Evolutionary conservation across 2,797 vertebrate genomes (phyloP).

Genomic region (Hippopotamyrus pictus): DNA sequence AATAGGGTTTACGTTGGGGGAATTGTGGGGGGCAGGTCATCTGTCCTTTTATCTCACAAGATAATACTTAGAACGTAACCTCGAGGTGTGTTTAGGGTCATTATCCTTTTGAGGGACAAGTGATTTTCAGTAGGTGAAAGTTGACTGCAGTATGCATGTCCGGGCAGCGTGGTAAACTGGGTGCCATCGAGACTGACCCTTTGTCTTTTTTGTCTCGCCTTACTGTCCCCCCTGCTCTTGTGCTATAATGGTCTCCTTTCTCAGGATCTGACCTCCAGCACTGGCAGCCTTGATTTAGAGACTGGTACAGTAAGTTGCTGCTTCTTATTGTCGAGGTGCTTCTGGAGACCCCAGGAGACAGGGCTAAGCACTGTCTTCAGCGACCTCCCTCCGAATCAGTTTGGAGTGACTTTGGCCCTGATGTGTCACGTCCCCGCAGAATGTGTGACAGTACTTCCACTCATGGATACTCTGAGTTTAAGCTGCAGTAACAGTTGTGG

Average conservation of each 20-base stretch:
- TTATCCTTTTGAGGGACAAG: not conserved
- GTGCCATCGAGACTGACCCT: not conserved
- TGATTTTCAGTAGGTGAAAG: not conserved
- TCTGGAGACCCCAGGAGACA: conserved; percentile 49
- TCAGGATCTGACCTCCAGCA: conserved; percentile 85
- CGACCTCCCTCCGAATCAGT: not conserved
- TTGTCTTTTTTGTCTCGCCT: conserved; percentile 52
- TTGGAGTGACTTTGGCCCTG: conserved; percentile 2
- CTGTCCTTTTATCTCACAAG: not conserved
- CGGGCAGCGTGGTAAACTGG: not conserved
- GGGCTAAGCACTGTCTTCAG: conserved; percentile 22
- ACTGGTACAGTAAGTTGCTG: conserved; percentile 81
- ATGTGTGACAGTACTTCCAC: not conserved
- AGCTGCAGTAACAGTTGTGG: not conserved
- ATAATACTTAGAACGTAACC: not conserved
- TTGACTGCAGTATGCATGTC: not conserved
- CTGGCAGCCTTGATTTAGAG: conserved; percentile 78
- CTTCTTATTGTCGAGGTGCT: conserved; percentile 51
- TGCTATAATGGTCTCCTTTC: conserved; percentile 52
- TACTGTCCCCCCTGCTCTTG: conserved; percentile 32
- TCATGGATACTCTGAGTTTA: not conserved
- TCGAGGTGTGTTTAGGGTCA: not conserved
- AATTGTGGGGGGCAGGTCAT: not conserved
- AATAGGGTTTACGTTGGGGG: not conserved
- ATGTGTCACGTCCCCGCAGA: not conserved